phyloP scores from a whole-genome alignment of 2,113 vertebrate species.

The Festucalex cinctus region DNA sequence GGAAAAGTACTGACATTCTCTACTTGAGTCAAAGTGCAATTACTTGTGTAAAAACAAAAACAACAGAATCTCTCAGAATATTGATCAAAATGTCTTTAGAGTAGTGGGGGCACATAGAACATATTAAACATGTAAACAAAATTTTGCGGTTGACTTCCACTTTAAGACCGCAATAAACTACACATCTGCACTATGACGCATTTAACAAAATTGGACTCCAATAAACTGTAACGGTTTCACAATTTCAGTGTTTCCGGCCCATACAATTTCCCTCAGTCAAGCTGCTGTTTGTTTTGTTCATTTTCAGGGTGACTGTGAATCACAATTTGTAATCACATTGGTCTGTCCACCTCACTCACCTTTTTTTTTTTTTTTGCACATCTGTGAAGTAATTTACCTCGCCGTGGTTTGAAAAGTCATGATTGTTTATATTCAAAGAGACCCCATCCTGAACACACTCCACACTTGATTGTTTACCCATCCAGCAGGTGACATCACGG shows the following conservation, averaged over 20 bases:
- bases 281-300: slow-evolving; percentile 5
- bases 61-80: no score
- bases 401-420: slow-evolving; percentile 43
- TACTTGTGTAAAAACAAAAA: no score
- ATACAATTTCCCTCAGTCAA: neutral
- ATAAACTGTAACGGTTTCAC: neutral
- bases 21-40: no score
- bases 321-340: slow-evolving; percentile 33
- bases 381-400: slow-evolving; percentile 50
- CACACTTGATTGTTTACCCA: slow-evolving; percentile 62
- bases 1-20: no score
- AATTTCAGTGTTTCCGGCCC: neutral
- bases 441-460: slow-evolving; percentile 66
- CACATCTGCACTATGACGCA: neutral
- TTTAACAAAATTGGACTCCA: neutral
- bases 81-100: no score
- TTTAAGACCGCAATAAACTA: neutral
- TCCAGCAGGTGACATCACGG: slow-evolving; percentile 40
- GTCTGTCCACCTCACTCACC: slow-evolving; percentile 24
- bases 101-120: no score
- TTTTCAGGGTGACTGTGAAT: slow-evolving; percentile 26
- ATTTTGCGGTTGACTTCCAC: no score
- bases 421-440: slow-evolving; percentile 66
- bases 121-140: no score
- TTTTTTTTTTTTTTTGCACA: slow-evolving; percentile 19